Evolutionary conservation across 2,888 invertebrate genomes (phyloP).

Genomic region (Oscheius sp.): DNA sequence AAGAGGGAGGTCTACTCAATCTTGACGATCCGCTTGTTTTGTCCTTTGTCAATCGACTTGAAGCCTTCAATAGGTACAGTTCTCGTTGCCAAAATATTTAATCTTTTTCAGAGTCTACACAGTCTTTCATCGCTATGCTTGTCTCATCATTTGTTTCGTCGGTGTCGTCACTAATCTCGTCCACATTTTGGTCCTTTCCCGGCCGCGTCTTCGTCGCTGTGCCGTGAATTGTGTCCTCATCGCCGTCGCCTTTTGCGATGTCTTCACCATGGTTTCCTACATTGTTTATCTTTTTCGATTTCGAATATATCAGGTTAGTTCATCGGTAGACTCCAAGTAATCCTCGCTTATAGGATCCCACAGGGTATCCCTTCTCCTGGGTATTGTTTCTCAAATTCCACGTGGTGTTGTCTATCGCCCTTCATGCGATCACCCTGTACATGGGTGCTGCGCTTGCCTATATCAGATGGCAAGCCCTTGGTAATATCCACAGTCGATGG

Average conservation of each 20-base stretch:
- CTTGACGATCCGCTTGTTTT: slow-evolving; percentile 51
- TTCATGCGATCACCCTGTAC: slow-evolving; percentile 66
- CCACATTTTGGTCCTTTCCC: slow-evolving; percentile 59
- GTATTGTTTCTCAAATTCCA: slow-evolving; percentile 58
- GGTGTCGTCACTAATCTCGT: slow-evolving; percentile 61
- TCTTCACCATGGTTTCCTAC: slow-evolving; percentile 63
- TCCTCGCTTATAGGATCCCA: slow-evolving; percentile 39
- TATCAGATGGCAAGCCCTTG: slow-evolving; percentile 62
- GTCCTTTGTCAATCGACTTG: slow-evolving; percentile 52
- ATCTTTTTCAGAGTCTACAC: slow-evolving; percentile 58
- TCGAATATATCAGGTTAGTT: slow-evolving; percentile 57
- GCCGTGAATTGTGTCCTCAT: slow-evolving; percentile 64
- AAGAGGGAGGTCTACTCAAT: slow-evolving; percentile 56
- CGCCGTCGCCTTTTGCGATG: slow-evolving; percentile 64
- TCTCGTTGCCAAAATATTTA: background rate
- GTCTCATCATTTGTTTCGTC: slow-evolving; percentile 59
- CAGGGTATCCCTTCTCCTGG: slow-evolving; percentile 57
- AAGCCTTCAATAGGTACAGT: slow-evolving; percentile 54
- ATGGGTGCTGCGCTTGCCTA: slow-evolving; percentile 64
- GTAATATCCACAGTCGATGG: slow-evolving; percentile 64
- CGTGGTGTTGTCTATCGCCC: slow-evolving; percentile 61
- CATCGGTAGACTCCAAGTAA: background rate
- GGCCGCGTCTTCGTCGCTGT: slow-evolving; percentile 53
- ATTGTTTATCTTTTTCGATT: slow-evolving; percentile 59
- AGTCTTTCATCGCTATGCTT: slow-evolving; percentile 62